A percentile compares a stretch with the other conserved stretches of the same genome.
These are phyloP conservation scores for Noctilio leporinus DNA, from an alignment of 2,113 vertebrate species.

Conservation along the genomic window DNA sequence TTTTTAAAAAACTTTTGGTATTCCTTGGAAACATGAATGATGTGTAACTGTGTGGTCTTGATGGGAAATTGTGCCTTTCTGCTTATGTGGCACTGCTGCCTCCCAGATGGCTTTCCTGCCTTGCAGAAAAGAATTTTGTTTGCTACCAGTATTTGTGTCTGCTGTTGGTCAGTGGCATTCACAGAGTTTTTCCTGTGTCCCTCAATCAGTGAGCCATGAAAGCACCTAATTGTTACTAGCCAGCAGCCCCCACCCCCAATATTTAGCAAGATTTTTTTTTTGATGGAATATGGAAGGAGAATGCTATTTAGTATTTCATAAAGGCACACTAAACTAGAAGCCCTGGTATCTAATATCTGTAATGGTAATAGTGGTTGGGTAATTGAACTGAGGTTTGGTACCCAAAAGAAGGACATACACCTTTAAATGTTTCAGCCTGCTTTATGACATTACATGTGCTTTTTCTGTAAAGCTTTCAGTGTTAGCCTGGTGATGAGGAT, in stretches of 20 bases:
- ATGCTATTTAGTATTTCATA: neutral
- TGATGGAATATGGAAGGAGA: neutral
- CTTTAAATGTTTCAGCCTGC: neutral
- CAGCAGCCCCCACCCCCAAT: neutral
- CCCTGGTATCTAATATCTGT: neutral
- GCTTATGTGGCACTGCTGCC: neutral
- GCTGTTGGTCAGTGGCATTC: neutral
- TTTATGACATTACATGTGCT: neutral
- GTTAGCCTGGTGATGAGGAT: neutral
- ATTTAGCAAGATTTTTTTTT: neutral
- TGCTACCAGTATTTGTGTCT: neutral
- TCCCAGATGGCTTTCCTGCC: constrained; percentile 1
- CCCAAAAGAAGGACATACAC: neutral
- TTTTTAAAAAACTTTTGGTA: neutral
- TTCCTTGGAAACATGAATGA: neutral
- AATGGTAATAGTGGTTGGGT: neutral
- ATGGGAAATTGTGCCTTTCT: neutral
- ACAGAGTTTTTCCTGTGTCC: neutral
- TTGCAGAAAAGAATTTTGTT: neutral
- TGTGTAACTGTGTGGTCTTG: neutral
- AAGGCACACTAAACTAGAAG: neutral
- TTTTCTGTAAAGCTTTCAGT: neutral
- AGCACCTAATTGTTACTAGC: neutral
- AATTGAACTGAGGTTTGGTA: neutral
- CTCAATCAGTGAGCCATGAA: neutral